Evolutionary conservation across 2,888 invertebrate species (phyloP).

Genomic region (Stenodema calcarata): DNA sequence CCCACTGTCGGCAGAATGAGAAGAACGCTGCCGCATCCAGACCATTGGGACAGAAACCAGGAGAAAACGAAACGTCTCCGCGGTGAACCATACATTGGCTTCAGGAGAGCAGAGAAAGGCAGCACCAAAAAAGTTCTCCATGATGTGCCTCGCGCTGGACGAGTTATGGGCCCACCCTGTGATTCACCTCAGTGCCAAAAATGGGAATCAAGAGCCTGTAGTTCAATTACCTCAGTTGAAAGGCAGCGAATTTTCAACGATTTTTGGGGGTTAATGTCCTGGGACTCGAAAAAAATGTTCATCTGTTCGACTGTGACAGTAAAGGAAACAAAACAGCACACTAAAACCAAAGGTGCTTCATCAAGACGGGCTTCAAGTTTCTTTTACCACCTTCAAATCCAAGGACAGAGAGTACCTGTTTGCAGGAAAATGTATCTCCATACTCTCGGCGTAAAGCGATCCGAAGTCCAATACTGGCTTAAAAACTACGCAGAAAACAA

Average conservation of each 20-base stretch:
- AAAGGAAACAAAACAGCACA: not conserved
- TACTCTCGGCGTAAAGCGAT: conserved; percentile 23
- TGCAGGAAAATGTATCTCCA: conserved; percentile 27
- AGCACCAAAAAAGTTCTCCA: conserved; percentile 34
- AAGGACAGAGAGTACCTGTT: not conserved
- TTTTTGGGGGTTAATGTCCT: conserved; percentile 30
- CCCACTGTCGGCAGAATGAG: not conserved
- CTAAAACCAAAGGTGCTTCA: not conserved
- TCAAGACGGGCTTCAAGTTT: not conserved
- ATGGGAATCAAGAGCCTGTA: conserved; percentile 3
- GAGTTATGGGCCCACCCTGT: conserved; percentile 30
- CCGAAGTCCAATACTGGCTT: conserved; percentile 37
- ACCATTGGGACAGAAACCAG: not conserved
- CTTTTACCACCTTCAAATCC: conserved; percentile 20
- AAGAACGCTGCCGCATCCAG: not conserved
- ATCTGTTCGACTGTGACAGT: conserved; percentile 3
- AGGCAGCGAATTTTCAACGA: not conserved
- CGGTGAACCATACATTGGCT: conserved; percentile 38
- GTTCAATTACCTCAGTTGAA: not conserved
- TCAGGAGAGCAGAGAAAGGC: conserved; percentile 1
- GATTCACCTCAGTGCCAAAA: conserved; percentile 1
- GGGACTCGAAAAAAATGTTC: conserved; percentile 37
- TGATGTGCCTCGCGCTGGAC: conserved; percentile 14
- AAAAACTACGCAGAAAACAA: not conserved
- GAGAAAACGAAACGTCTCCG: conserved; percentile 6